Evolutionary conservation across 2,113 vertebrate species (phyloP).

Genomic region (Hassar affinis): DNA sequence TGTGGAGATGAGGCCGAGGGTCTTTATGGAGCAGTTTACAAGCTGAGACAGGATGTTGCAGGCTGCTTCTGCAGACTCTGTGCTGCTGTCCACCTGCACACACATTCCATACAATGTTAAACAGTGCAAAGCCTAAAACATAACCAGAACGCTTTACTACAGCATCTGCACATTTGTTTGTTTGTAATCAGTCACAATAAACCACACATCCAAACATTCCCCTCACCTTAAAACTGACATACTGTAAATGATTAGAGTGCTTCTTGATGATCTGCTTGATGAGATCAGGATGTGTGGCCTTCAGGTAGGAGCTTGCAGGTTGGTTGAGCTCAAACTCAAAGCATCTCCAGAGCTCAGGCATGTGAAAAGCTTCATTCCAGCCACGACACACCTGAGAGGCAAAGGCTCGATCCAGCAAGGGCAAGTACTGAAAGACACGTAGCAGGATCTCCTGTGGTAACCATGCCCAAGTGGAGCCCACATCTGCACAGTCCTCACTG

Average conservation of each 20-base stretch:
- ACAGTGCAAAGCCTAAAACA: not conserved
- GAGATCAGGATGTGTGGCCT: slow-evolving; percentile 93
- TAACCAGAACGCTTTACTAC: not conserved
- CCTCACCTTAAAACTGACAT: slow-evolving; percentile 96
- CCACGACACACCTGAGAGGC: slow-evolving; percentile 90
- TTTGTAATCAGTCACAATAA: not conserved
- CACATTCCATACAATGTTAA: slow-evolving; percentile 28
- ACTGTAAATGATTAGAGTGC: slow-evolving; percentile 95
- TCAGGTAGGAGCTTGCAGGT: slow-evolving; percentile 90
- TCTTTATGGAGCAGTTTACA: slow-evolving; percentile 87
- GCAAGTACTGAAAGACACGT: slow-evolving; percentile 90
- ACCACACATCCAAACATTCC: not conserved
- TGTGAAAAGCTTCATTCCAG: slow-evolving; percentile 97
- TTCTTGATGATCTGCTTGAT: slow-evolving; percentile 97
- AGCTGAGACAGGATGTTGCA: slow-evolving; percentile 87
- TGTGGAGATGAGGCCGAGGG: slow-evolving; percentile 89
- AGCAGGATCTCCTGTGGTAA: slow-evolving; percentile 90
- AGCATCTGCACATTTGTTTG: too few species aligned
- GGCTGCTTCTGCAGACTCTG: slow-evolving; percentile 89
- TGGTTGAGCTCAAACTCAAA: slow-evolving; percentile 97
- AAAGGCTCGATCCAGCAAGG: slow-evolving; percentile 88
- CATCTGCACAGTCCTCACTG: slow-evolving; percentile 47
- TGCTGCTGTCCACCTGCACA: slow-evolving; percentile 94
- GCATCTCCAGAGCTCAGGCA: slow-evolving; percentile 96
- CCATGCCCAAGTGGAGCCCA: slow-evolving; percentile 76